phyloP scores from a whole-genome alignment of 2,113 vertebrate genomes.

The Pseudopipra pipra region DNA sequence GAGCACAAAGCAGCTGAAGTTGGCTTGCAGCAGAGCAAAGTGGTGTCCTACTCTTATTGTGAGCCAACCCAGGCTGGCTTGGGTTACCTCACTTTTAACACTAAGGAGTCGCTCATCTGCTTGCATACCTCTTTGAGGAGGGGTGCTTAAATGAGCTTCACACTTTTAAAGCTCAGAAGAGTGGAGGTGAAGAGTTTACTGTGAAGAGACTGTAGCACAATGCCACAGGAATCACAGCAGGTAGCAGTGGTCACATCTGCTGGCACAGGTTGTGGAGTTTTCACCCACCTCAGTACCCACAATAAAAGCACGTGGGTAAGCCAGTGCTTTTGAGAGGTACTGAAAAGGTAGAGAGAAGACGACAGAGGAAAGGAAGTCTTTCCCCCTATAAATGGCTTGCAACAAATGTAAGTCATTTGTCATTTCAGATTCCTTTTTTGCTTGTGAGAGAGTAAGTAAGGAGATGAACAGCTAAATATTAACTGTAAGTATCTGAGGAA shows the following conservation, averaged over 20 bases:
- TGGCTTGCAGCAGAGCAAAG: neutral
- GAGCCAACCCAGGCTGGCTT: accelerated
- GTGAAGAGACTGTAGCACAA: neutral
- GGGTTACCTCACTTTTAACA: neutral
- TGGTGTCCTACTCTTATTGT: neutral
- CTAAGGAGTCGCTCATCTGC: neutral
- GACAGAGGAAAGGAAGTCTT: neutral
- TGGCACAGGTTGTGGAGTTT: neutral
- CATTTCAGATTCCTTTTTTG: neutral
- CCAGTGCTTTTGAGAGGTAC: neutral
- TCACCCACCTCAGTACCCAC: neutral
- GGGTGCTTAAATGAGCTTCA: neutral
- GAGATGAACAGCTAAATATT: neutral
- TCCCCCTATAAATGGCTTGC: neutral
- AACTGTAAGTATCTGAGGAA: neutral
- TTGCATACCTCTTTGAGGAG: neutral
- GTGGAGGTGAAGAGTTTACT: neutral
- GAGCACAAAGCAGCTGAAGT: neutral
- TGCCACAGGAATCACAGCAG: neutral
- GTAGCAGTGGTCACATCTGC: neutral
- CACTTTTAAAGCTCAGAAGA: neutral
- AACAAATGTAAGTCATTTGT: neutral
- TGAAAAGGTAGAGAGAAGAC: neutral
- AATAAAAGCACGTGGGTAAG: neutral
- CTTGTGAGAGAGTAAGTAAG: neutral